Conservation (phyloP, 2,113 vertebrate species). For the Formicarius rufipectus region DNA sequence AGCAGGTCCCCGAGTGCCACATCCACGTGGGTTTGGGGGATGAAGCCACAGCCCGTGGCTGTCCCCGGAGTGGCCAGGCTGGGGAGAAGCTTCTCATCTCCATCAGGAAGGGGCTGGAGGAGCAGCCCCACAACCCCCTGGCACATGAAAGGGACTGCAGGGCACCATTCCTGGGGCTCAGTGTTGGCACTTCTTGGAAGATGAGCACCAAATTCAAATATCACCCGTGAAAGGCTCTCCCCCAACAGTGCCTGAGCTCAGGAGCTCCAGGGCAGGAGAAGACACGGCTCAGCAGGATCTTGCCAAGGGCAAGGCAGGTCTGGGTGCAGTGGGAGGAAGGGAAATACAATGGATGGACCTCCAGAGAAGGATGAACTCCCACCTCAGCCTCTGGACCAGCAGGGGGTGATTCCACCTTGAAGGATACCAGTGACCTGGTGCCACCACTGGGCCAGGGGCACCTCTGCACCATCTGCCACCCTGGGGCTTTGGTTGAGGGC, state of each 20-base stretch:
- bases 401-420: not conserved
- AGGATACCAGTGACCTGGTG: not conserved
- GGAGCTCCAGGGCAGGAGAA: not conserved
- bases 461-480: not conserved
- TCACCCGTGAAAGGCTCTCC: accelerated
- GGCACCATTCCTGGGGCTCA: not conserved
- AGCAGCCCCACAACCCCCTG: not conserved
- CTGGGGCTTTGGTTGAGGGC: not conserved
- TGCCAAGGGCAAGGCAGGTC: not conserved
- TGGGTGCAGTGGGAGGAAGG: too few relatives aligned
- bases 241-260: accelerated
- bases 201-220: not conserved
- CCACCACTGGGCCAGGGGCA: not conserved
- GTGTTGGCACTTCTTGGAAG: not conserved
- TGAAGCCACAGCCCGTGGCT: not conserved
- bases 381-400: not conserved
- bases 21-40: not conserved
- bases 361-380: not conserved
- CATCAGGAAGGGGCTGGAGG: not conserved
- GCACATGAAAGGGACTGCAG: too few relatives aligned
- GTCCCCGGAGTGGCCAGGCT: too few relatives aligned
- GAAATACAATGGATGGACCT: accelerated
- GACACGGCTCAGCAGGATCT: not conserved
- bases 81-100: not conserved
- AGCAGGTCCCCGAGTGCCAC: not conserved